Base-by-base conservation (phyloP, 2,888 invertebrate species). In the Copidosoma aretas region DNA sequence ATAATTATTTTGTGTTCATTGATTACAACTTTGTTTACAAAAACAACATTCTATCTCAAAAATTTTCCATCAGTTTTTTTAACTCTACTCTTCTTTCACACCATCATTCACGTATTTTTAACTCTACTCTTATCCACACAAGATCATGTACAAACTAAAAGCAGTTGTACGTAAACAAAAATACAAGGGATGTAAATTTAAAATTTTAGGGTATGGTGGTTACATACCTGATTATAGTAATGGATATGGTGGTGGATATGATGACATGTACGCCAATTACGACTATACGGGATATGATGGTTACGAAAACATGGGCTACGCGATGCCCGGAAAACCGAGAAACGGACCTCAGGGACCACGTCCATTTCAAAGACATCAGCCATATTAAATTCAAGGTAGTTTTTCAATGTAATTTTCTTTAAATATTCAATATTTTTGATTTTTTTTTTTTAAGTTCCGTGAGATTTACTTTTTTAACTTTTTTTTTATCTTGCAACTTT, bases 351-450 rank as follows among this genome's bases (percentile, higher is more conserved):
- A 80, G 60, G 83, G 83, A 61, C 82, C 82, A 3, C 81, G 84
- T 74, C 84, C 82, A 71, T 84, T 84, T 76, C 84, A 84, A 74
- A 80, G 84, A 82, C 84, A 84, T 76, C 84, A 84, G 74, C 84
- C 84, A 32, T 84, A 84, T 74, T 84, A 81, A 77, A 68, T 69
- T 49, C 63, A 73, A 64, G 73, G 70, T 73, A 73, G 74, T 71
- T 71, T 32, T 32, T 67, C 70, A 74, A 67, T 54, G 8, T 22
- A 53, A 15, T 56, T 51, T 59, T 17, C 46, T 56, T 63, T 49
- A 58, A 51, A 59, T 22, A 17, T 43, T 19, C 24, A 19, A 5
- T 56, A 17, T 56, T n/a, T 56, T 21, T 56, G 56, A 25, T 56
- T 25, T 22, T 56, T 25, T n/a, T 14, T 59, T 59, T 17, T 32